Evolutionary conservation across 1,140 invertebrate species (phyloP), one percentile per base, ranked within the genome.

Genomic region (Pararge aegeria): DNA sequence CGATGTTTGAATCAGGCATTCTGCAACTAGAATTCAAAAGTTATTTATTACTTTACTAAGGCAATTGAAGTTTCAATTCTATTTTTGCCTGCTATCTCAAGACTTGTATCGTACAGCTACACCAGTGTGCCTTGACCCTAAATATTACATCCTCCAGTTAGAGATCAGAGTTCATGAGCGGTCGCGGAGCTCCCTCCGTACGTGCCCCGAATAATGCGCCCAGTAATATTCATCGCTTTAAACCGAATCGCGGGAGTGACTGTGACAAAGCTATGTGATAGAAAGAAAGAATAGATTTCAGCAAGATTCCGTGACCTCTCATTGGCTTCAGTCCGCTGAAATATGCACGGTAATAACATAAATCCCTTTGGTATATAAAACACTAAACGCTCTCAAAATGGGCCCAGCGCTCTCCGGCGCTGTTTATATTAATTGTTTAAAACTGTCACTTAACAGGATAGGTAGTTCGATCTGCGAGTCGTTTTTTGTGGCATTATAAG

Each of bases 301-400:
- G 76, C 75, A 80, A 88, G 86, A 87, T 81, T 87, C 80, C 84
- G 87, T 89, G 87, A 89, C 86, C 83, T 89, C 82, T 89, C 87
- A 89, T 65, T 80, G 69, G 77, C 75, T 83, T 81, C 78, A 75
- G 80, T 78, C 75, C 78, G 75, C 78, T 88, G 79, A 90, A 90
- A 90, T 90, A 90, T 91, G 88, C 83, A 80, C 75, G 80, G 85
- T 87, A 90, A 90, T 90, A 90, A 90, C 85, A 87, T 90, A 89
- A 90, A 90, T 90, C 89, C 87, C 80, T 86, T 87, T 79, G 82
- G 89, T 83, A 90, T 90, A 90, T 90, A 90, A 90, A 90, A 90
- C 88, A 90, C 88, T 90, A 90, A 90, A 88, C 82, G 86, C 74
- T 85, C 81, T 75, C 75, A 66, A 76, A 78, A 80, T 80, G 77